Conservation (phyloP, 1,140 invertebrate species). For the Lerema accius region DNA sequence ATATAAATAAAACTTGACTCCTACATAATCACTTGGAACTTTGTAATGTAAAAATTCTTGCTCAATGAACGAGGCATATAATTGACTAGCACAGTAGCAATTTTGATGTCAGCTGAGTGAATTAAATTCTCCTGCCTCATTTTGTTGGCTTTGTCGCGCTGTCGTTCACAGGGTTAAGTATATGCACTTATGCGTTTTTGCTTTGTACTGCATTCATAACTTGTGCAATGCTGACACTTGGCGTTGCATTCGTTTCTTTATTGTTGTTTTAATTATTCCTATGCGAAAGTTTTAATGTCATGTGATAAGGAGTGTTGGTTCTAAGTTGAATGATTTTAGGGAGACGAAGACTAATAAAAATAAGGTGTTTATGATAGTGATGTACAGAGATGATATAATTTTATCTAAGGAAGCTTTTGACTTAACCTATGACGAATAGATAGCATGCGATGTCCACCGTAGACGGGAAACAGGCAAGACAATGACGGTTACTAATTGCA, state of each 20-base stretch:
- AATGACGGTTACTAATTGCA: no score
- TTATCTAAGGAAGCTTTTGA: no score
- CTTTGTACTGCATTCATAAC: slow-evolving; percentile 34
- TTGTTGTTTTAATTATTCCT: slow-evolving; percentile 2
- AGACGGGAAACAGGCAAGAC: no score
- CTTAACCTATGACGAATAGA: no score
- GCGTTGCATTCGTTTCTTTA: slow-evolving; percentile 9
- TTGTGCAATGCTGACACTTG: slow-evolving; percentile 39
- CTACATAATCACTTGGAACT: slow-evolving; percentile 2
- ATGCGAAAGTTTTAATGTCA: no score
- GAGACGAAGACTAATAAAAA: no score
- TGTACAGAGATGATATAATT: no score
- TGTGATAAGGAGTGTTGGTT: no score
- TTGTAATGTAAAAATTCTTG: slow-evolving; percentile 15
- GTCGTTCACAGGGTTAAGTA: slow-evolving; percentile 43
- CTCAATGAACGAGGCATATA: slow-evolving; percentile 10
- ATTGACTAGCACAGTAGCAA: slow-evolving; percentile 2
- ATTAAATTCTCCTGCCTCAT: slow-evolving; percentile 22
- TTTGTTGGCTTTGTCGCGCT: slow-evolving; percentile 7
- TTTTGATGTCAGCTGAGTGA: slow-evolving; percentile 13
- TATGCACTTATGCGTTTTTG: slow-evolving; percentile 29
- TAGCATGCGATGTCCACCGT: no score
- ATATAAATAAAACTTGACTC: slow-evolving; percentile 16
- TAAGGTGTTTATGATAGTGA: no score
- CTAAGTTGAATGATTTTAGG: no score